Conservation (phyloP, 37 sponge, comb jelly and placozoan species). For the Amphimedon queenslandica region DNA sequence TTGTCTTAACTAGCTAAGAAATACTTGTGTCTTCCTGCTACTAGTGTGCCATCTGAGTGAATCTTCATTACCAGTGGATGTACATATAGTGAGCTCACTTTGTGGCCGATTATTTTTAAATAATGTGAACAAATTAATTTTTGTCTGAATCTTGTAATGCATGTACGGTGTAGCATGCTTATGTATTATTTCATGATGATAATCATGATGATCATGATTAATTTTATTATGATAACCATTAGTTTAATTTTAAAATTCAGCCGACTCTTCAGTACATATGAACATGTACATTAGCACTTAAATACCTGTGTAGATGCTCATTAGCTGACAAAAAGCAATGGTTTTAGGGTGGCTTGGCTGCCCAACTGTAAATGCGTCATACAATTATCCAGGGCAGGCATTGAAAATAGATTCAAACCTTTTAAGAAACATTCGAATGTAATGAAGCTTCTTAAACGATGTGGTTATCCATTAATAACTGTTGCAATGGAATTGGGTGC, state of each 20-base stretch:
- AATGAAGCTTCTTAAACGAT: too few relatives aligned
- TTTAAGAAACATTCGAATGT: too few relatives aligned
- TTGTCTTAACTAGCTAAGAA: conserved; percentile 2
- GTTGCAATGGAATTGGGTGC: too few relatives aligned
- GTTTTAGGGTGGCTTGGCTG: too few relatives aligned
- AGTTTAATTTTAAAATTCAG: not conserved
- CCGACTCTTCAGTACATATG: not conserved
- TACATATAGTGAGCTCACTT: conserved; percentile 12
- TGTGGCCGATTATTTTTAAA: conserved; percentile 20
- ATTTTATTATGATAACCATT: not conserved
- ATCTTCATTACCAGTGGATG: conserved; percentile 29
- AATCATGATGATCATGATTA: conserved; percentile 1
- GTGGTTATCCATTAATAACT: too few relatives aligned
- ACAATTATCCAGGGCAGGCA: too few relatives aligned
- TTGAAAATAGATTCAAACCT: too few relatives aligned
- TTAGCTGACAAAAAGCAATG: too few relatives aligned
- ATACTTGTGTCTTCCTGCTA: conserved; percentile 5
- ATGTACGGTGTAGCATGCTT: not conserved
- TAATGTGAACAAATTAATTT: conserved; percentile 22
- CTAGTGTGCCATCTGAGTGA: conserved; percentile 46
- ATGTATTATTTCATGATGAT: not conserved
- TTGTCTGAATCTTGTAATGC: conserved; percentile 15
- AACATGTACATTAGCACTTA: not conserved
- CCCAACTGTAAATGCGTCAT: too few relatives aligned
- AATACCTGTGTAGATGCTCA: not conserved